Evolutionary conservation across 1,140 invertebrate species (phyloP).

Genomic region (Drosophila punjabiensis): DNA sequence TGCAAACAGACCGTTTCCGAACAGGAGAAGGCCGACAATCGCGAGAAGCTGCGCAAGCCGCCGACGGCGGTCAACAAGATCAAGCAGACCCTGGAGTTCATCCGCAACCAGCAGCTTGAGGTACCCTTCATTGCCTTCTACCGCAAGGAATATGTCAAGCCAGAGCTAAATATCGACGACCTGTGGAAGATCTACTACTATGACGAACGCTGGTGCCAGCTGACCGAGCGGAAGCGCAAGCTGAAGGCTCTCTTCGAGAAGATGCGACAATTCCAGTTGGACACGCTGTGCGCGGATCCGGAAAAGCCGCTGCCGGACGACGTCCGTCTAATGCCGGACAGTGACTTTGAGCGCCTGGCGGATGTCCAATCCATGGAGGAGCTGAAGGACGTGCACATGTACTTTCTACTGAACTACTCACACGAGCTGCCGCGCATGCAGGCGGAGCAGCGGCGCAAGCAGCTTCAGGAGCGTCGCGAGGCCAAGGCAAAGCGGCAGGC

Average conservation of each 20-base stretch:
- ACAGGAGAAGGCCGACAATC: constrained; percentile 87
- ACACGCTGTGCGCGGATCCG: constrained; percentile 93
- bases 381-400: constrained; percentile 95
- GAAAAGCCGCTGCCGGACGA: constrained; percentile 94
- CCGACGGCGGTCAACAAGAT: constrained; percentile 92
- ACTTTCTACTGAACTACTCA: constrained; percentile 97
- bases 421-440: constrained; percentile 95
- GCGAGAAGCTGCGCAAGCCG: constrained; percentile 80
- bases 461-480: constrained; percentile 87
- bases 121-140: constrained; percentile 99
- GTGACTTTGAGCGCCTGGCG: constrained; percentile 93
- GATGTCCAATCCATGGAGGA: constrained; percentile 95
- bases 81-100: constrained; percentile 97
- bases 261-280: constrained; percentile 96
- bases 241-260: constrained; percentile 94
- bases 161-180: constrained; percentile 97
- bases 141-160: constrained; percentile 98
- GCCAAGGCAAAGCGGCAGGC: constrained; percentile 85
- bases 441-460: constrained; percentile 88
- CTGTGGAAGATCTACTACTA: constrained; percentile 98
- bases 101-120: constrained; percentile 97
- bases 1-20: constrained; percentile 92
- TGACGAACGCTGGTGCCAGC: constrained; percentile 98
- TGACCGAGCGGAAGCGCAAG: constrained; percentile 94
- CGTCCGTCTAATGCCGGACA: constrained; percentile 93